A percentile compares a stretch with the other conserved stretches of the same genome.
phyloP scores from a whole-genome alignment of 2,113 vertebrate genomes.

The Pluvianellus socialis region DNA sequence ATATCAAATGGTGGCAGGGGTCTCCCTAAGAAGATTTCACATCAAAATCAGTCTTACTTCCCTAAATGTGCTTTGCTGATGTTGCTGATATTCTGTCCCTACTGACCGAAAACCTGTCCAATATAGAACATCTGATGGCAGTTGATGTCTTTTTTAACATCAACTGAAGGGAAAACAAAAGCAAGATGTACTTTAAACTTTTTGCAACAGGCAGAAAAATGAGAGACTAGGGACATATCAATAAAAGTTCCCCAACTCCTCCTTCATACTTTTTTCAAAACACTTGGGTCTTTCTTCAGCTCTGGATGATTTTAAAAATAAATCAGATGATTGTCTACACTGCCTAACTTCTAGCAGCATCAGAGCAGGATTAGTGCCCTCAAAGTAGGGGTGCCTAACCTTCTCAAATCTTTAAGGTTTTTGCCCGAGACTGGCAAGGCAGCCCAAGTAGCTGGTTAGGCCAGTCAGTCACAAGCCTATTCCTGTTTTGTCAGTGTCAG shows the following conservation, averaged over 20 bases:
- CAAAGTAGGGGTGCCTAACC: not conserved
- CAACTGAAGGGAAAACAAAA: not conserved
- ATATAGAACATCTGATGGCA: not conserved
- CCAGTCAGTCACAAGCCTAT: not conserved
- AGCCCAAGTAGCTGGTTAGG: not conserved
- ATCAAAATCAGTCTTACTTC: not conserved
- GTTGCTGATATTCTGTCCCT: not conserved
- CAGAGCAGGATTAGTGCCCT: not conserved
- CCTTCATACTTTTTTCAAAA: not conserved
- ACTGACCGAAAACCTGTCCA: not conserved
- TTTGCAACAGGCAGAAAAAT: not conserved
- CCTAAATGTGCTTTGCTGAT: not conserved
- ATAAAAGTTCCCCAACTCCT: not conserved
- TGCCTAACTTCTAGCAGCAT: not conserved
- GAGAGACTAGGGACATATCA: not conserved
- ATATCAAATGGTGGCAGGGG: conserved; percentile 22
- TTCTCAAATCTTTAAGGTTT: not conserved
- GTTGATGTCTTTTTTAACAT: not conserved
- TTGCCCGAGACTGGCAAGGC: not conserved
- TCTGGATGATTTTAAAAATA: not conserved
- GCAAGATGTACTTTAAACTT: not conserved
- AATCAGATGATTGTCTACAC: not conserved
- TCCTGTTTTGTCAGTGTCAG: not conserved
- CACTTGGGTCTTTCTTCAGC: not conserved
- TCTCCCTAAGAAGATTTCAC: not conserved